These are phyloP conservation scores for Petrocephalus schoutedeni DNA, from an alignment of 2,797 vertebrate genomes.

Conservation along the genomic window DNA sequence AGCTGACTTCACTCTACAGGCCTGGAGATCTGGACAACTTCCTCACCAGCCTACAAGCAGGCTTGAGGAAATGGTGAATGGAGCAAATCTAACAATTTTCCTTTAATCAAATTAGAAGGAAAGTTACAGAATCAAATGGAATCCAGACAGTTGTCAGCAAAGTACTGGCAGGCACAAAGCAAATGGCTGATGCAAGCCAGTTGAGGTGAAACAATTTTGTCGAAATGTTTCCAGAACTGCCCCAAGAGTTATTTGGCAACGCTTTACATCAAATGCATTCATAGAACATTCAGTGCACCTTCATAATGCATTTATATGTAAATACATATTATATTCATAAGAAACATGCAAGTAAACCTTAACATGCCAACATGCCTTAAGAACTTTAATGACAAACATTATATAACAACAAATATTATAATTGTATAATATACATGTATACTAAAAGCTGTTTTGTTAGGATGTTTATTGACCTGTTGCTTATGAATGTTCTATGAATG, in stretches of 20 bases:
- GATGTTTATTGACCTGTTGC: background rate
- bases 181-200: background rate
- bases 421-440: background rate
- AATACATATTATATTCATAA: background rate
- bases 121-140: background rate
- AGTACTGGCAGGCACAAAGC: background rate
- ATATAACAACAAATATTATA: background rate
- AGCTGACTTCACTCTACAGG: background rate
- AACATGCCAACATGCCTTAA: background rate
- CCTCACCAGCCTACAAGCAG: background rate
- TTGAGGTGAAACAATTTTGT: background rate
- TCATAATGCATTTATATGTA: background rate
- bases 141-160: background rate
- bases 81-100: background rate
- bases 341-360: background rate
- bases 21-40: background rate
- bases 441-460: background rate
- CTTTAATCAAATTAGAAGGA: background rate
- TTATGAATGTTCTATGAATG: background rate
- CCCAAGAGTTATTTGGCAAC: background rate
- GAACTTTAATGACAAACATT: background rate
- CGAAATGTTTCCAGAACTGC: background rate
- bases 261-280: background rate
- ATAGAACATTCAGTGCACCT: background rate
- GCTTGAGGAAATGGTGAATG: background rate